phyloP scores from a whole-genome alignment of 2,797 vertebrate genomes.

The Xerus rutilus region DNA sequence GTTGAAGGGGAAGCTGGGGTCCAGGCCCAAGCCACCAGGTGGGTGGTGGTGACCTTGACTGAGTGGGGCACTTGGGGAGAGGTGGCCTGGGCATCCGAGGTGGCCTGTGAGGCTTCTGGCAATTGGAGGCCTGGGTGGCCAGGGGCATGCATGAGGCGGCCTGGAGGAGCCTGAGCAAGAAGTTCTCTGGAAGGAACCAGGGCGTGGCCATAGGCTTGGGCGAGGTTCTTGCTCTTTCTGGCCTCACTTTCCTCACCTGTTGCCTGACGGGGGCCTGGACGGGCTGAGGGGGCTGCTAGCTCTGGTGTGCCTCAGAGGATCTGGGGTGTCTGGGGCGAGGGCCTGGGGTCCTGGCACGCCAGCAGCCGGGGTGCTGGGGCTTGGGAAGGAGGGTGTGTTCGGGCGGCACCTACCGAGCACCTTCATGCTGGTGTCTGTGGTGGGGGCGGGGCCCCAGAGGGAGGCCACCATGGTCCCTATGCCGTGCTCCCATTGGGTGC shows the following conservation, averaged over 20 bases:
- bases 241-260: neutral
- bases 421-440: accelerated
- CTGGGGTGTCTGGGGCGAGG: neutral
- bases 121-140: neutral
- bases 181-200: accelerated
- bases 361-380: neutral
- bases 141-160: neutral
- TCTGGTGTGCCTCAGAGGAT: neutral
- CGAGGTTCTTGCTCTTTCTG: neutral
- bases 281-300: neutral
- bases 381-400: accelerated
- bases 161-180: neutral
- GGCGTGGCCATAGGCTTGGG: neutral
- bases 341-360: no score
- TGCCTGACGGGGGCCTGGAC: neutral
- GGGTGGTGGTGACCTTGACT: neutral
- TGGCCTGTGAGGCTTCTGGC: neutral
- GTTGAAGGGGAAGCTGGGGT: neutral
- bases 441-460: neutral
- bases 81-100: neutral
- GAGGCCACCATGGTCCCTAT: accelerated
- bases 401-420: neutral
- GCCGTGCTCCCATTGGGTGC: accelerated
- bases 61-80: accelerated
- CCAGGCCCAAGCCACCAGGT: neutral